phyloP scores from a whole-genome alignment of 2,113 vertebrate species.

The Dermatemys mawii region DNA sequence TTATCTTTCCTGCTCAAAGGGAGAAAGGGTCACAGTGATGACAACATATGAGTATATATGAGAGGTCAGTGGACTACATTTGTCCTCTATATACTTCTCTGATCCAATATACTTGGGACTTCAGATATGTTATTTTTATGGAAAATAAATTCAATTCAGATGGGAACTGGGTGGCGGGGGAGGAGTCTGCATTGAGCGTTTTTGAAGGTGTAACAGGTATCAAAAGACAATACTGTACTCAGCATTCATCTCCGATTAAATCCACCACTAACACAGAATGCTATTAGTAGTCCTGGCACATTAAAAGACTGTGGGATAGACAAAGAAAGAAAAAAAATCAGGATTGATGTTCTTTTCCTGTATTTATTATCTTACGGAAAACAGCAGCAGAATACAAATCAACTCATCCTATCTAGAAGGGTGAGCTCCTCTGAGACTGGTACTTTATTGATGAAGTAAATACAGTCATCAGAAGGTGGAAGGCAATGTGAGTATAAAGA shows the following conservation, averaged over 20 bases:
- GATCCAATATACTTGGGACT: conserved; percentile 41
- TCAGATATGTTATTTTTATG: conserved; percentile 33
- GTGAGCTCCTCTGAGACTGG: not conserved
- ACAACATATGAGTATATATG: not conserved
- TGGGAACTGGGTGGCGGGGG: not conserved
- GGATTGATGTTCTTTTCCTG: conserved; percentile 68
- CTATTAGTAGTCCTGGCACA: conserved; percentile 63
- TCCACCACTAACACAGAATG: conserved; percentile 40
- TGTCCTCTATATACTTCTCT: conserved; percentile 10
- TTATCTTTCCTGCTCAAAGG: not conserved
- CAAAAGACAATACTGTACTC: conserved; percentile 33
- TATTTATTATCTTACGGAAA: conserved; percentile 67
- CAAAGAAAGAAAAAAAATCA: conserved; percentile 57
- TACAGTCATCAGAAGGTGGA: not conserved
- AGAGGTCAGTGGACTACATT: not conserved
- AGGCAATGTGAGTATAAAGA: not conserved
- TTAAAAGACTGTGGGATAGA: conserved; percentile 49
- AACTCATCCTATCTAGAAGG: not conserved
- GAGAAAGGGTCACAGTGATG: not conserved
- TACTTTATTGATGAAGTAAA: conserved; percentile 42
- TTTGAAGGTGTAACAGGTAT: conserved; percentile 16
- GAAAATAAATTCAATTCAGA: conserved; percentile 36
- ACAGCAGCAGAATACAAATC: conserved; percentile 67
- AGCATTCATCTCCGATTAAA: conserved; percentile 56
- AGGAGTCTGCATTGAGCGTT: not conserved